Evolutionary conservation across 2,113 vertebrate genomes (phyloP).

Genomic region (Carlito syrichta): DNA sequence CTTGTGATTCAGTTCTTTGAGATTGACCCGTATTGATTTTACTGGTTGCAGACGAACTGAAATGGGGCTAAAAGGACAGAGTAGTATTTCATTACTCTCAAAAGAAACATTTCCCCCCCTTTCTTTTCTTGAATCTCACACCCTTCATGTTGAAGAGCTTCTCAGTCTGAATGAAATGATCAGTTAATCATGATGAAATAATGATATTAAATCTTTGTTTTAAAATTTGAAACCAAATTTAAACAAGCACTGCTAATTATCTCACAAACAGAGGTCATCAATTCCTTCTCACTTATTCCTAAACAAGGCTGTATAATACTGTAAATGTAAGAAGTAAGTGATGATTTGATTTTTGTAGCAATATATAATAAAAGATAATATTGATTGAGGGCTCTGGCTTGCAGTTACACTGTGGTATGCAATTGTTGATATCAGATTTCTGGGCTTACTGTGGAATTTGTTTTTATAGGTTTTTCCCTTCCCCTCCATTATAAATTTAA

Average conservation of each 20-base stretch:
- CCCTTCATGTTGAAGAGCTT: background rate
- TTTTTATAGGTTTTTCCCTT: constrained; percentile 31
- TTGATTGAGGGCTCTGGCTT: constrained; percentile 16
- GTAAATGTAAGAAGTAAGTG: background rate
- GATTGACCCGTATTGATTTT: background rate
- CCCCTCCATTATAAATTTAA: constrained; percentile 36
- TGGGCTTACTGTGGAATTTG: constrained; percentile 54
- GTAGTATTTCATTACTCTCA: background rate
- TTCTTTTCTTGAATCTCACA: background rate
- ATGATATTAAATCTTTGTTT: constrained; percentile 24
- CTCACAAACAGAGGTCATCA: constrained; percentile 35
- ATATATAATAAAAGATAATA: constrained; percentile 38
- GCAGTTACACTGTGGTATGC: background rate
- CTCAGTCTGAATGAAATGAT: background rate
- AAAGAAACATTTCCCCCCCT: background rate
- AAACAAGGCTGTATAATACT: background rate
- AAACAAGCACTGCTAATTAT: constrained; percentile 53
- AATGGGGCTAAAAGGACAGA: background rate
- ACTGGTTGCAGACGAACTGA: background rate
- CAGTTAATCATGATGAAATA: constrained; percentile 32
- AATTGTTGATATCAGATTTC: constrained; percentile 30
- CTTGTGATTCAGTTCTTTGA: background rate
- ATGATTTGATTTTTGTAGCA: constrained; percentile 1
- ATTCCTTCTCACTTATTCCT: constrained; percentile 29
- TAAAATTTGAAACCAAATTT: background rate